These are phyloP conservation scores for Apamea anceps DNA, from an alignment of 2,888 invertebrate genomes.

Conservation along the genomic window DNA sequence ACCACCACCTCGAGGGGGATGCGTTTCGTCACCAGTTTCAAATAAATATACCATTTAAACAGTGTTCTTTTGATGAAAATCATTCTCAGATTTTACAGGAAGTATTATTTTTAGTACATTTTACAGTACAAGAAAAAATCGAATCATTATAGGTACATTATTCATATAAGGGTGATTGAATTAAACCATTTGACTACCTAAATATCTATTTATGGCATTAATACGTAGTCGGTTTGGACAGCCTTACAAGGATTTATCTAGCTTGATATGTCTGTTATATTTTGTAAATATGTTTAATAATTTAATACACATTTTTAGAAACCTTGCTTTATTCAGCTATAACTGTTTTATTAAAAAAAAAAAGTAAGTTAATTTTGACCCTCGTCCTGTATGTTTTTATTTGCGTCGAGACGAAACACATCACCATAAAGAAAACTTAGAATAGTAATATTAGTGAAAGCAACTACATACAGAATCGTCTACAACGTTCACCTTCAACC, in stretches of 20 bases:
- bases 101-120: background rate
- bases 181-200: background rate
- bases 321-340: background rate
- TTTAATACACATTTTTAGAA: background rate
- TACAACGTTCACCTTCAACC: conserved; percentile 93
- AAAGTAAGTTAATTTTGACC: background rate
- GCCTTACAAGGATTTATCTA: background rate
- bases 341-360: background rate
- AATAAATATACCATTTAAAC: background rate
- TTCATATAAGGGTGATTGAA: background rate
- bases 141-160: background rate
- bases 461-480: conserved; percentile 69
- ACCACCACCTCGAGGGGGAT: conserved; percentile 50
- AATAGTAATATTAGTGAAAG: conserved; percentile 61
- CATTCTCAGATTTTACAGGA: background rate
- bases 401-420: conserved; percentile 53
- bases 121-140: background rate
- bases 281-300: background rate
- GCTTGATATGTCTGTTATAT: background rate
- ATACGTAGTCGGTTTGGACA: background rate
- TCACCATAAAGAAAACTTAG: conserved; percentile 36
- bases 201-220: background rate
- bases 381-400: background rate
- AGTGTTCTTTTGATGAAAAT: background rate
- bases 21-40: conserved; percentile 36